Conservation (phyloP, 2,888 invertebrate species). For the Pheosia tremula region DNA sequence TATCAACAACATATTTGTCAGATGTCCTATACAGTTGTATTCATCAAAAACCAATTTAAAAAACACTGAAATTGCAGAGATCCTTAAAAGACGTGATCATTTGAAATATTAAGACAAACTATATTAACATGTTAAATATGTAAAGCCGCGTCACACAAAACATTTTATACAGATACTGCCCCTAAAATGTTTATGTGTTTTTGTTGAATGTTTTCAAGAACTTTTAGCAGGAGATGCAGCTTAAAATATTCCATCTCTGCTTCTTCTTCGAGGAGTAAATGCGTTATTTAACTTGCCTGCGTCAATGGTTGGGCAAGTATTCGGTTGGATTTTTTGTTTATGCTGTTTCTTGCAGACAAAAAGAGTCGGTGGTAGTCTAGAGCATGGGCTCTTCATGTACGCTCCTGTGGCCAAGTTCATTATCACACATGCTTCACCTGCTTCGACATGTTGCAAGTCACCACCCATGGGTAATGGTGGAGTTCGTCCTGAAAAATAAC, state of each 20-base stretch:
- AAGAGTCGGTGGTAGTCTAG: background rate
- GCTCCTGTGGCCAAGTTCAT: background rate
- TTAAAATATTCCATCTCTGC: background rate
- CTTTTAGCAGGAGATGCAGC: no score
- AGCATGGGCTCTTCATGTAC: background rate
- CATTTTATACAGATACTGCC: no score
- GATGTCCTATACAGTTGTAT: no score
- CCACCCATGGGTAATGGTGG: background rate
- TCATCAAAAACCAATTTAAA: no score
- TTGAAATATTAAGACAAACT: no score
- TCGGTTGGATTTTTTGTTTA: background rate
- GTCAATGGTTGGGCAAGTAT: constrained; percentile 1
- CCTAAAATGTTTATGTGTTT: no score
- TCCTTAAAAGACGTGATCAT: no score
- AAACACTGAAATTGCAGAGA: no score
- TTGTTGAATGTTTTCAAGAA: no score
- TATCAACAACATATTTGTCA: no score
- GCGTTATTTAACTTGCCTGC: background rate
- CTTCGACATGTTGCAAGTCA: background rate
- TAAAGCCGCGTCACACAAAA: no score
- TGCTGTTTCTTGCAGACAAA: constrained; percentile 4
- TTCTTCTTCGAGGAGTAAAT: background rate
- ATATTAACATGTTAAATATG: no score
- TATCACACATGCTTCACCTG: background rate
- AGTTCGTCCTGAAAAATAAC: background rate